Evolutionary conservation across 2,888 invertebrate genomes (phyloP).

Genomic region (Boloria selene): DNA sequence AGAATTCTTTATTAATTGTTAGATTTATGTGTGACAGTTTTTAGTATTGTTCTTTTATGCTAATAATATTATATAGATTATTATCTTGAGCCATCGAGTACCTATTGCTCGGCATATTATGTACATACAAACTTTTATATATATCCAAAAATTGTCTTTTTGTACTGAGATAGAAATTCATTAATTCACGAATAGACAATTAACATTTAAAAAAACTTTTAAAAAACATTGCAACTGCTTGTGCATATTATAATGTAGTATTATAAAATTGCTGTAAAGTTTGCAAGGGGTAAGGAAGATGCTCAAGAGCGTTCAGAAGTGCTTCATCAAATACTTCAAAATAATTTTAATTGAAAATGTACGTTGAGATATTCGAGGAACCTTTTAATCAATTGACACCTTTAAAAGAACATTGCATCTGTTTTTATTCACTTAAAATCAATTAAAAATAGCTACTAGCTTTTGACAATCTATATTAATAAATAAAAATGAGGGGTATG

Average conservation of each 20-base stretch:
- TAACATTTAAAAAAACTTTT: not conserved
- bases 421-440: not conserved
- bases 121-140: too few species aligned
- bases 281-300: conserved; percentile 8
- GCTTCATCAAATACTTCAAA: conserved; percentile 16
- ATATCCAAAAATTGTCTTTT: too few species aligned
- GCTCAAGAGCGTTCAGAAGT: not conserved
- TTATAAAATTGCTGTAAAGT: not conserved
- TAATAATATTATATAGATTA: too few species aligned
- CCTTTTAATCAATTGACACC: conserved; percentile 13
- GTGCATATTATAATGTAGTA: not conserved
- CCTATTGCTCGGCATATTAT: too few species aligned
- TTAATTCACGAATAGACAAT: too few species aligned
- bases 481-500: not conserved
- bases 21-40: too few species aligned
- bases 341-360: conserved; percentile 19
- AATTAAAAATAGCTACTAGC: not conserved
- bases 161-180: too few species aligned
- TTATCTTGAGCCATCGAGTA: too few species aligned
- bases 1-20: too few species aligned
- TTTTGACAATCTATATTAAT: too few species aligned
- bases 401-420: conserved; percentile 1
- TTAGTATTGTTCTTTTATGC: too few species aligned
- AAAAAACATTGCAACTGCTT: not conserved
- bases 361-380: conserved; percentile 11